phyloP scores from a whole-genome alignment of 2,113 vertebrate genomes.

The Globicephala melas region DNA sequence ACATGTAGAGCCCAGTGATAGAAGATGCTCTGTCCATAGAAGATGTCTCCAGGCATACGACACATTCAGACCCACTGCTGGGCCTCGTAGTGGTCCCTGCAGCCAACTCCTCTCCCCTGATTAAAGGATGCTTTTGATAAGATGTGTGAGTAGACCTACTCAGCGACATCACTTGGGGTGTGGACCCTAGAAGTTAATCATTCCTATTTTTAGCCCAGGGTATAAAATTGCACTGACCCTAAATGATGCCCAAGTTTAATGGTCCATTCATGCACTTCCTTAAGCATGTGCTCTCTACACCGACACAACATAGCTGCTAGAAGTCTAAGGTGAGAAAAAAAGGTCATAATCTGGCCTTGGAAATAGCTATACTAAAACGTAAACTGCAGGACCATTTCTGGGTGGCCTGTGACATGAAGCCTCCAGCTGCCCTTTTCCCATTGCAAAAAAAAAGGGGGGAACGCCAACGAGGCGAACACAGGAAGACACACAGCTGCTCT shows the following conservation, averaged over 20 bases:
- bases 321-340: too few relatives aligned
- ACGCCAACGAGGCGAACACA: neutral
- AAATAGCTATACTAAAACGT: rapidly evolving
- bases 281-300: neutral
- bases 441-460: neutral
- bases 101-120: neutral
- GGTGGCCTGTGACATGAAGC: neutral
- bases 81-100: neutral
- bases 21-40: neutral
- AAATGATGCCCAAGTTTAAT: rapidly evolving
- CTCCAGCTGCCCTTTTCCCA: neutral
- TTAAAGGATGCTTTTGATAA: rapidly evolving
- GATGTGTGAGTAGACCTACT: neutral
- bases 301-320: neutral
- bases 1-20: rapidly evolving
- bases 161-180: rapidly evolving
- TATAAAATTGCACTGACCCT: neutral
- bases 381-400: neutral
- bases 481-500: rapidly evolving
- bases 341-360: rapidly evolving
- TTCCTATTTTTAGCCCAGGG: neutral
- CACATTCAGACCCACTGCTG: neutral
- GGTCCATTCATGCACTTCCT: neutral
- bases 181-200: neutral
- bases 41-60: rapidly evolving